Evolutionary conservation across 1,140 invertebrate genomes (phyloP), one percentile per base, ranked within the genome.

Genomic region (Tyrophagus putrescentiae): DNA sequence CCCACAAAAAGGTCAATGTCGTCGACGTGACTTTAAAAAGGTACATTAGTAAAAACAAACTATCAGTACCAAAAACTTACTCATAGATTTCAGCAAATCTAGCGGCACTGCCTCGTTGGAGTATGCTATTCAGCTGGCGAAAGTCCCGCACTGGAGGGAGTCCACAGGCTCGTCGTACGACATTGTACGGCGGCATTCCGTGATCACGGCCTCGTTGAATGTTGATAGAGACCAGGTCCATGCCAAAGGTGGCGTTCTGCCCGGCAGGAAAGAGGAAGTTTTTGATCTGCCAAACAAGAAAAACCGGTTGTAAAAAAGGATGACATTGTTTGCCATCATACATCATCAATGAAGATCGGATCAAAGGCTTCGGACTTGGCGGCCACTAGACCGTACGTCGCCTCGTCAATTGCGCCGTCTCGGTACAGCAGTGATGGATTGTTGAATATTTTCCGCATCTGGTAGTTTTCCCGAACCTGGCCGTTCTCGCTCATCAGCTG

Each of bases 161-260:
- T 3, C 87, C 87, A 67, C 87, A 93, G 77, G 86, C 87, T 72
- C 89, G 29, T 13, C 67, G 62, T 28, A 65, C 70, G 11, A 62
- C 54, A 45, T 70, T 71, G 60, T 77, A 76, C 1, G 68, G 50
- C 2, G 73, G 70, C 1, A 75, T 52, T 5, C 75, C 75, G 64
- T 76, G 72, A 66, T 77, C 75, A 53, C 75, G 64, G 23, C 70
- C 75, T 41, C 71, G 62, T 59, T 72, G 71, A 31, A 72, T 65
- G 60, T 71, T 72, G 31, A 72, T 53, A 6, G 70, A 64, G 11
- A 70, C 64, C 11, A 72, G 60, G 48, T 72, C 71, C 64, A 69
- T 65, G 21, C 71, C 71, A 79, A 60, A 61, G 0, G 75, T 76
- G 62, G 76, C 79, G 9, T 28, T 52, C 48, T 18, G 16, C n/a